These are phyloP conservation scores for Microctonus hyperodae DNA, from an alignment of 2,888 invertebrate genomes.

Conservation along the genomic window DNA sequence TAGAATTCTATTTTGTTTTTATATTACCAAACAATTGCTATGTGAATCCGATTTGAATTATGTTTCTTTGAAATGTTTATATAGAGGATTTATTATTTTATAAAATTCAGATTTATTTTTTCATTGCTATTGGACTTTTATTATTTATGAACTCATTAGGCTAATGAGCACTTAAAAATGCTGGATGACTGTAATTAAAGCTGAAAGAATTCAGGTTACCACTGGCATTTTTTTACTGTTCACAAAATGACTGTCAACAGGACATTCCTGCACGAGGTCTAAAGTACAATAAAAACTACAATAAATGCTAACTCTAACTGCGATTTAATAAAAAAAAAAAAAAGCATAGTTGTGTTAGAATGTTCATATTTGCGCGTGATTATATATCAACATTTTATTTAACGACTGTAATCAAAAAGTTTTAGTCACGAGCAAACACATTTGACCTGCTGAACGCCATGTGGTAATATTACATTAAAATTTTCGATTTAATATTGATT, in stretches of 20 bases:
- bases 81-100: too few species aligned
- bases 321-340: background rate
- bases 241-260: background rate
- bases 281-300: background rate
- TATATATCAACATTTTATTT: background rate
- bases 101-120: too few species aligned
- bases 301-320: too few species aligned
- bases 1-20: background rate
- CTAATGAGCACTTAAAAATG: background rate
- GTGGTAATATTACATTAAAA: constrained; percentile 34
- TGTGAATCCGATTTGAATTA: background rate
- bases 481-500: background rate
- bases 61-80: background rate
- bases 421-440: constrained; percentile 20
- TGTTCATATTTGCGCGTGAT: background rate
- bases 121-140: background rate
- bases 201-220: constrained; percentile 33
- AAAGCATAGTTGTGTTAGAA: background rate
- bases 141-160: background rate
- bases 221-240: constrained; percentile 24
- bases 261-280: background rate
- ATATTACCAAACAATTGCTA: background rate
- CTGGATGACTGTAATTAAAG: background rate
- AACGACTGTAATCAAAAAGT: background rate
- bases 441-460: constrained; percentile 42